These are phyloP conservation scores for Corythornis madagascariensis DNA, from an alignment of 2,113 vertebrate genomes.

Conservation along the genomic window DNA sequence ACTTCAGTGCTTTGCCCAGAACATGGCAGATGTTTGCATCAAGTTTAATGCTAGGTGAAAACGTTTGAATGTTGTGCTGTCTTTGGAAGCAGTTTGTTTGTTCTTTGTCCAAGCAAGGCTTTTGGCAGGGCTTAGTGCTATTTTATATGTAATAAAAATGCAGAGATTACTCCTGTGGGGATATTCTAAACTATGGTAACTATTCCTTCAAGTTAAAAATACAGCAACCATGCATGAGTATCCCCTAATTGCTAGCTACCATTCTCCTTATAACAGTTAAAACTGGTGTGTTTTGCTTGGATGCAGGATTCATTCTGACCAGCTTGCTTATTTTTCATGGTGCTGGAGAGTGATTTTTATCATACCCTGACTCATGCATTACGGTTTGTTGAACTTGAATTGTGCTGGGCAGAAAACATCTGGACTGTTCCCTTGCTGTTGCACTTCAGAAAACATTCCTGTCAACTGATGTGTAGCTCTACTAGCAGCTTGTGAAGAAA, in stretches of 20 bases:
- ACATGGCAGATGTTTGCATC: neutral
- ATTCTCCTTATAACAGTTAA: neutral
- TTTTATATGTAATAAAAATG: neutral
- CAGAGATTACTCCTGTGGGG: neutral
- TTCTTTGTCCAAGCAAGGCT: neutral
- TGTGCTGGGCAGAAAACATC: neutral
- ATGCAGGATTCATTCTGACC: neutral
- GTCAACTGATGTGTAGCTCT: neutral
- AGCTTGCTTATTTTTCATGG: neutral
- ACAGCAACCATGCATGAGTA: neutral
- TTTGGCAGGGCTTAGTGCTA: neutral
- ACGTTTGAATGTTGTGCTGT: neutral
- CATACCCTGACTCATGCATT: neutral
- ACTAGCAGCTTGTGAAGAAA: neutral
- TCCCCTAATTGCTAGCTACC: neutral
- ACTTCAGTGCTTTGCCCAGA: neutral
- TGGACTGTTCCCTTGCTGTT: neutral
- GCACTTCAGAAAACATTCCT: neutral
- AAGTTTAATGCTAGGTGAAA: conserved; percentile 27
- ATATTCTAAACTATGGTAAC: neutral
- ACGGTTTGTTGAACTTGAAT: neutral
- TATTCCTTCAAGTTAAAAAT: neutral
- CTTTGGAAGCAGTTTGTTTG: neutral
- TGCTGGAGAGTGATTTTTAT: neutral
- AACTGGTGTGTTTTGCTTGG: neutral